A percentile compares a stretch with the other conserved stretches of the same genome.
phyloP scores from a whole-genome alignment of 2,888 invertebrate genomes.

The Dendrolimus houi region DNA sequence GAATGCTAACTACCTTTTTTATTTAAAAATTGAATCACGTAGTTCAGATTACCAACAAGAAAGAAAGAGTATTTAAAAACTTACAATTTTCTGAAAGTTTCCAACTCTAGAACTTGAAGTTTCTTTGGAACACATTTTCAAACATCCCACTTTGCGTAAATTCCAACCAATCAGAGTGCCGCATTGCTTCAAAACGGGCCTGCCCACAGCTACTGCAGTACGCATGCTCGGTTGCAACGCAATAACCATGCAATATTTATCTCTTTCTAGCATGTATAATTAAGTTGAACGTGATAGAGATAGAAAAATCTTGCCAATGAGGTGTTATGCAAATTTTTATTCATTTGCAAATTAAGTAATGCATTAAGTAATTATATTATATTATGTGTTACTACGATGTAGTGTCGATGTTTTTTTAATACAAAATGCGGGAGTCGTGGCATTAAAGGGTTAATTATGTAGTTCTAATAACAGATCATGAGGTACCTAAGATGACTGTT shows the following conservation, averaged over 20 bases:
- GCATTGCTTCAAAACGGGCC: constrained; percentile 46
- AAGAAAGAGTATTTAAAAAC: constrained; percentile 6
- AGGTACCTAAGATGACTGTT: too few relatives aligned
- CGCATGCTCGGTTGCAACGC: constrained; percentile 61
- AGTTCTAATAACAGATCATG: too few relatives aligned
- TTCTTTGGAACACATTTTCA: constrained; percentile 33
- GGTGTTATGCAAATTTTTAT: constrained; percentile 68
- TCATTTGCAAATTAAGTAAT: constrained; percentile 66
- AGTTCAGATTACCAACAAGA: constrained; percentile 8
- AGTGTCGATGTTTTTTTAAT: constrained; percentile 1
- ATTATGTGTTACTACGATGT: constrained; percentile 29
- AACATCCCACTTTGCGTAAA: constrained; percentile 52
- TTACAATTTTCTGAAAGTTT: constrained; percentile 53
- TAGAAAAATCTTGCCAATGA: constrained; percentile 40
- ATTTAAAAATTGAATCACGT: constrained; percentile 12
- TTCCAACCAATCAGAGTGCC: constrained; percentile 47
- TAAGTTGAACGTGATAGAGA: constrained; percentile 29
- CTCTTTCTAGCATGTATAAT: constrained; percentile 37
- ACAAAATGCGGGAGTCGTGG: too few relatives aligned
- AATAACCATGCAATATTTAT: constrained; percentile 29
- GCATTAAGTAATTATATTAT: constrained; percentile 67
- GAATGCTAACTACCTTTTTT: too few relatives aligned
- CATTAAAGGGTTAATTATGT: too few relatives aligned
- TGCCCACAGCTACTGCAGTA: constrained; percentile 64
- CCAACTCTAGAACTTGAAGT: constrained; percentile 55